Conservation (phyloP, 2,888 invertebrate genomes). For the Andrena minutula region DNA sequence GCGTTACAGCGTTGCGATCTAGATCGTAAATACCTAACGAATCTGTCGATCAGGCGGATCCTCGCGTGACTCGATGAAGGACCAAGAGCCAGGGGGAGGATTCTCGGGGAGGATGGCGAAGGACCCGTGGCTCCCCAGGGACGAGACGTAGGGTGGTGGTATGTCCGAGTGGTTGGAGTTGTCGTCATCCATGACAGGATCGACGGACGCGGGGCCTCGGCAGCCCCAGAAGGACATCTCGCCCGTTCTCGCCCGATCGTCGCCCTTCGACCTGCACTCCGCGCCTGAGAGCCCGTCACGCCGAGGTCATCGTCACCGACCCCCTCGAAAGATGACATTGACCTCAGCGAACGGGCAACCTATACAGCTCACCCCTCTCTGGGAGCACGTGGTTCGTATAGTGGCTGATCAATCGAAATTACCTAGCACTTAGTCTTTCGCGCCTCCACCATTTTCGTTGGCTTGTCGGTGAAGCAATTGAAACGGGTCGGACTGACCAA, state of each 20-base stretch:
- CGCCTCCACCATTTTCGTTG: neutral
- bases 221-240: slow-evolving; percentile 82
- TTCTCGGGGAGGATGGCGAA: slow-evolving; percentile 49
- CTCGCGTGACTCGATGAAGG: slow-evolving; percentile 56
- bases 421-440: neutral
- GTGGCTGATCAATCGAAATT: neutral
- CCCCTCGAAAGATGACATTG: slow-evolving; percentile 77
- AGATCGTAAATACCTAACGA: slow-evolving; percentile 43
- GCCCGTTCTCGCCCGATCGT: slow-evolving; percentile 84
- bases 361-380: slow-evolving; percentile 90
- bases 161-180: slow-evolving; percentile 78
- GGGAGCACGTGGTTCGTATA: slow-evolving; percentile 89
- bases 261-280: slow-evolving; percentile 84
- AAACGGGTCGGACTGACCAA: too few species aligned
- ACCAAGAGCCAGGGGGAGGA: slow-evolving; percentile 16
- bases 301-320: slow-evolving; percentile 67
- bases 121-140: slow-evolving; percentile 45
- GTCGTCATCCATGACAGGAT: slow-evolving; percentile 80
- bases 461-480: too few species aligned
- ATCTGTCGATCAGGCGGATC: slow-evolving; percentile 40
- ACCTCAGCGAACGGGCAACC: slow-evolving; percentile 78
- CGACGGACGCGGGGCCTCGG: slow-evolving; percentile 74
- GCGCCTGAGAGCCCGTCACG: slow-evolving; percentile 82
- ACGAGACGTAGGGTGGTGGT: slow-evolving; percentile 72
- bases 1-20: slow-evolving; percentile 1